Conservation (phyloP, 2,113 vertebrate species). For the Piaya cayana region DNA sequence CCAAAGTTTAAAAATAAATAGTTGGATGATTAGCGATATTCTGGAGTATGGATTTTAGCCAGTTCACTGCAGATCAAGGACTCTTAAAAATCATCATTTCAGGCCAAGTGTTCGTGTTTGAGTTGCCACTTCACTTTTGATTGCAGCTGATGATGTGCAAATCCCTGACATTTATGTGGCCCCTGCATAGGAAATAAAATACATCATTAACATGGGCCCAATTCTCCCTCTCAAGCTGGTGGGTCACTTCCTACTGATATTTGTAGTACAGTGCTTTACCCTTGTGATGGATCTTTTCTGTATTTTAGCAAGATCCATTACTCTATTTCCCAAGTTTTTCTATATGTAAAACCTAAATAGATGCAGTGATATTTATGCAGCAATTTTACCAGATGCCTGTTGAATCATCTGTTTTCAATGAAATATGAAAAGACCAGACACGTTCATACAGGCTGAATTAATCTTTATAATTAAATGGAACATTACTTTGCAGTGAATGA, state of each 20-base stretch:
- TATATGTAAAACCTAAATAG: conserved; percentile 46
- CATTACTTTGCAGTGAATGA: conserved; percentile 71
- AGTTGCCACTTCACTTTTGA: background rate
- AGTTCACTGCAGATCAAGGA: background rate
- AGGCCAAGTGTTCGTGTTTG: background rate
- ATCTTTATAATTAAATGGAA: conserved; percentile 81
- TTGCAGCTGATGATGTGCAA: background rate
- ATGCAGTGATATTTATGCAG: conserved; percentile 42
- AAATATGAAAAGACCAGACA: conserved; percentile 74
- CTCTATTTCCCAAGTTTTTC: background rate
- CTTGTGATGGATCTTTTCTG: background rate
- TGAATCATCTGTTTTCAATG: conserved; percentile 67
- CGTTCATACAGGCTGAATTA: conserved; percentile 73
- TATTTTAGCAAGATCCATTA: background rate
- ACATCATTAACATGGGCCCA: background rate
- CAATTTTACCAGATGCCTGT: conserved; percentile 73
- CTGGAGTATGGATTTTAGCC: background rate
- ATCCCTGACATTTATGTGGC: background rate
- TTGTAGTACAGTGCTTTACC: background rate
- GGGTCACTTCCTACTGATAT: background rate
- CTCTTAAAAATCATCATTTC: background rate
- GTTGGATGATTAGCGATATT: background rate
- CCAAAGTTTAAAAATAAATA: background rate
- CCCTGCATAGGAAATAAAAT: background rate
- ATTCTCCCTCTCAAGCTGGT: background rate